Evolutionary conservation across 2,888 invertebrate genomes (phyloP), one percentile per base, ranked within the genome.

Genomic region (Allacma fusca): DNA sequence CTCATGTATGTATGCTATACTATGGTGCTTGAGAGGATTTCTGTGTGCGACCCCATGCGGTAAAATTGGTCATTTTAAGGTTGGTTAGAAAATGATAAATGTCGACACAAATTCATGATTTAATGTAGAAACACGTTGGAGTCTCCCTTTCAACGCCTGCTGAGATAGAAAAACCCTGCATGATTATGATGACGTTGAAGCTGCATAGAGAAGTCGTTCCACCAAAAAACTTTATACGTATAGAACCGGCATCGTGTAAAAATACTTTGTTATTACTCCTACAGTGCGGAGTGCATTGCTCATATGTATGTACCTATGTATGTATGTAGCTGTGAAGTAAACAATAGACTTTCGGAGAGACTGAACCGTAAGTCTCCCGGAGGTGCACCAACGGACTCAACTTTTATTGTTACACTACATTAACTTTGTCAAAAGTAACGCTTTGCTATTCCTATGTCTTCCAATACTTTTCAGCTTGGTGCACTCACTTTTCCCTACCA

Each of bases 101-200:
- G 81, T 83, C 83, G 78, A 80, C 79, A 79, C 79, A 83, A 83
- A 83, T 81, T 81, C 83, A 81, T 81, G 83, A 83, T 83, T 83
- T 83, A 83, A 81, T 83, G 80, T 80, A 79, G 80, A 80, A 83
- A 81, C 81, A 81, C 81, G 78, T 80, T 78, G 76, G 80, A 81
- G 81, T 81, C 78, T 81, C 79, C 82, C 81, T 83, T 82, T 83
- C 83, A 83, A 82, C 83, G 83, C 83, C 83, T 82, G 83, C 83
- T 83, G 83, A 78, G 83, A 79, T 59, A 71, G 23, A 40, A 70
- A 70, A 71, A 71, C 23, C 57, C 21, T 57, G 57, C 71, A 71
- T n/a, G 59, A 71, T 43, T 50, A 71, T 26, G 28, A 50, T 50
- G 50, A 50, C 50, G 50, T 19, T 19, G 50, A 50, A 34, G 34